A percentile compares a stretch with the other conserved stretches of the same genome.
Evolutionary conservation across 2,797 vertebrate species (phyloP).

Genomic region (Hypotaenidia okinawae): DNA sequence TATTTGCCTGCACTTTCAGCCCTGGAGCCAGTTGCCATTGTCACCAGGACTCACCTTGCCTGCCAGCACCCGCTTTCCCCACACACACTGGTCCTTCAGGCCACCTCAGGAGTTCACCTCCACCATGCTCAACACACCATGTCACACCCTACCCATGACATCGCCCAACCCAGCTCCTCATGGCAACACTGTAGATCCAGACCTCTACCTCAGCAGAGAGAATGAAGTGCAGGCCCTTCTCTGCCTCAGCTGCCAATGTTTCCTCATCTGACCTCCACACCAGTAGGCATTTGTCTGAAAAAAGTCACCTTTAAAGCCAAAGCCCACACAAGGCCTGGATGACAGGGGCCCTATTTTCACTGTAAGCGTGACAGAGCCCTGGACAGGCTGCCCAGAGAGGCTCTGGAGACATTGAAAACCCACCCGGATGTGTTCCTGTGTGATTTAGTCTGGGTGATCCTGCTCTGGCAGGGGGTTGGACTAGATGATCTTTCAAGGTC

Average conservation of each 20-base stretch:
- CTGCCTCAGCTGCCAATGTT: not conserved
- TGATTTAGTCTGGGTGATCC: too few species aligned
- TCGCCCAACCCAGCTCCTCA: not conserved
- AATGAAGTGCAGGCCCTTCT: constrained; percentile 72
- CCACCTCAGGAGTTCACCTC: constrained; percentile 45
- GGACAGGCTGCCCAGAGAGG: too few species aligned
- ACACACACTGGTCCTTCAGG: constrained; percentile 26
- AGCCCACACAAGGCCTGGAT: not conserved
- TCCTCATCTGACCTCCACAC: not conserved
- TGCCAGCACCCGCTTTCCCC: not conserved
- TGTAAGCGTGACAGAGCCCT: too few species aligned
- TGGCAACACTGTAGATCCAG: not conserved
- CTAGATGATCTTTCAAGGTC: too few species aligned
- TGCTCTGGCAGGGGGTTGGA: too few species aligned
- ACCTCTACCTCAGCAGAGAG: constrained; percentile 29
- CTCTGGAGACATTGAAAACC: too few species aligned
- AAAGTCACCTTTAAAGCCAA: constrained; percentile 29
- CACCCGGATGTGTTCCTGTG: too few species aligned
- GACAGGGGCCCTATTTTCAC: too few species aligned
- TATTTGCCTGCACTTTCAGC: not conserved
- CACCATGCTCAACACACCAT: constrained; percentile 69
- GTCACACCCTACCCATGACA: accelerated
- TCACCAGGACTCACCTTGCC: not conserved
- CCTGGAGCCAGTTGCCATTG: accelerated
- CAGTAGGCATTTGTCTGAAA: constrained; percentile 16